These are phyloP conservation scores for Hydroisotoma schaefferi DNA, from an alignment of 2,888 invertebrate genomes.

Conservation along the genomic window DNA sequence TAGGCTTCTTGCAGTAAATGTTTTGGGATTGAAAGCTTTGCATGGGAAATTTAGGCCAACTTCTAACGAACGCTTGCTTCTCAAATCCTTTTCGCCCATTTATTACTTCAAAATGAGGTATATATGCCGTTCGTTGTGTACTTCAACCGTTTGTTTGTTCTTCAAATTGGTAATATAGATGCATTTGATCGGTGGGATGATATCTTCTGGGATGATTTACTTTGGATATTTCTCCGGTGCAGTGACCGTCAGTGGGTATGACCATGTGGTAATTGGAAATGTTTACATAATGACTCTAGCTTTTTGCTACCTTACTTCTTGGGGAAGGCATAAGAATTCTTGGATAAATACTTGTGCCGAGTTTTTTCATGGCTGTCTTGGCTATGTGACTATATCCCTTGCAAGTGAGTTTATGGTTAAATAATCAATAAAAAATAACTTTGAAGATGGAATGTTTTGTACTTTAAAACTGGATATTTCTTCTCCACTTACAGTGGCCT, in stretches of 20 bases:
- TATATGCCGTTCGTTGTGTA: too few species aligned
- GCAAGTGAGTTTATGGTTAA: constrained; percentile 23
- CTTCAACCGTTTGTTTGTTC: not conserved
- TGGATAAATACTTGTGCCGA: constrained; percentile 20
- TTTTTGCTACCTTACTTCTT: constrained; percentile 23
- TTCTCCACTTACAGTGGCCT: constrained; percentile 4
- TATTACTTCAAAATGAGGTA: too few species aligned
- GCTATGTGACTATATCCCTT: constrained; percentile 23
- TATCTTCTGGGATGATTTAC: constrained; percentile 28
- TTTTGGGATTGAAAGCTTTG: too few species aligned
- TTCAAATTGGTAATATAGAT: constrained; percentile 17
- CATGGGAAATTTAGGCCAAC: too few species aligned
- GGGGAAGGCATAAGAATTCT: constrained; percentile 26
- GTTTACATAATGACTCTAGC: constrained; percentile 25
- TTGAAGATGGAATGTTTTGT: constrained; percentile 21
- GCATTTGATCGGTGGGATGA: constrained; percentile 29
- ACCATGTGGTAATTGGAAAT: constrained; percentile 20
- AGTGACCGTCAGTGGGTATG: not conserved
- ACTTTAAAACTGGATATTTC: not conserved
- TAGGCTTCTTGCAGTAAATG: too few species aligned
- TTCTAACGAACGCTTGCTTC: not conserved
- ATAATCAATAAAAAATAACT: constrained; percentile 15
- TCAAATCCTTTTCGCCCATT: not conserved
- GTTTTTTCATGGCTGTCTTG: constrained; percentile 15
- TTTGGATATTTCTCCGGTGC: constrained; percentile 27